Evolutionary conservation across 2,797 vertebrate genomes (phyloP).

Genomic region (Amniataba percoides): DNA sequence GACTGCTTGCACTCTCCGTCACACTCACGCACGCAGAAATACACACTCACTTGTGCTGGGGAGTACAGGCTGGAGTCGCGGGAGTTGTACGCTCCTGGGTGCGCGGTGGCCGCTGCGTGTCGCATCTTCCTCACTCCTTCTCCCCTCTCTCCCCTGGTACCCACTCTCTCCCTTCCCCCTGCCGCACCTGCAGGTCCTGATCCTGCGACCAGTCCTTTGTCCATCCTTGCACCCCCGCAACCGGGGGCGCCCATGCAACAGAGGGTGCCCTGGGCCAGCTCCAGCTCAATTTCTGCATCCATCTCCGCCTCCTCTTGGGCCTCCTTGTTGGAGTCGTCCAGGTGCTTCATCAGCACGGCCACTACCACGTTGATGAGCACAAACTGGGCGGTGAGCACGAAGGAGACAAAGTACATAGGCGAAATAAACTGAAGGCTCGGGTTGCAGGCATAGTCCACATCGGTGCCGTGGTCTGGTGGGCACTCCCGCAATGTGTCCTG

Average conservation of each 20-base stretch:
- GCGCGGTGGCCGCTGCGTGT: conserved; percentile 54
- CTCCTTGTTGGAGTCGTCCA: conserved; percentile 99
- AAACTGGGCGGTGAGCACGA: conserved; percentile 99
- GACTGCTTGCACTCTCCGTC: background rate
- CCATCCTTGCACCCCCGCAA: conserved; percentile 75
- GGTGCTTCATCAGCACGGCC: conserved; percentile 99
- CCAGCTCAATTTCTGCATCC: conserved; percentile 97
- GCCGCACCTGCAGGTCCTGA: conserved; percentile 51
- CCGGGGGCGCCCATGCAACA: conserved; percentile 88
- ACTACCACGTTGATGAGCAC: conserved; percentile 99
- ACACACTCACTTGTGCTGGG: conserved; percentile 89
- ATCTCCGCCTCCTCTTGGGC: conserved; percentile 98
- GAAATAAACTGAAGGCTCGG: conserved; percentile 99
- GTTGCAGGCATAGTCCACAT: conserved; percentile 94
- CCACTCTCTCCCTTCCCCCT: conserved; percentile 68
- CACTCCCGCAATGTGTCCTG: conserved; percentile 98
- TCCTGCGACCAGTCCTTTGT: conserved; percentile 64
- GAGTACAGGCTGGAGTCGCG: conserved; percentile 89
- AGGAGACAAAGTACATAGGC: conserved; percentile 98
- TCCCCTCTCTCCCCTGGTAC: conserved; percentile 67
- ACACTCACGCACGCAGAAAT: conserved; percentile 7
- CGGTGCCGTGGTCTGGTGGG: conserved; percentile 81
- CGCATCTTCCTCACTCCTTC: conserved; percentile 67
- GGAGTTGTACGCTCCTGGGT: conserved; percentile 74
- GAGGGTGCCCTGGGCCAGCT: conserved; percentile 93